Evolutionary conservation across 1,140 invertebrate species (phyloP), one percentile per base, ranked within the genome.

Genomic region (Pogonus chalceus): DNA sequence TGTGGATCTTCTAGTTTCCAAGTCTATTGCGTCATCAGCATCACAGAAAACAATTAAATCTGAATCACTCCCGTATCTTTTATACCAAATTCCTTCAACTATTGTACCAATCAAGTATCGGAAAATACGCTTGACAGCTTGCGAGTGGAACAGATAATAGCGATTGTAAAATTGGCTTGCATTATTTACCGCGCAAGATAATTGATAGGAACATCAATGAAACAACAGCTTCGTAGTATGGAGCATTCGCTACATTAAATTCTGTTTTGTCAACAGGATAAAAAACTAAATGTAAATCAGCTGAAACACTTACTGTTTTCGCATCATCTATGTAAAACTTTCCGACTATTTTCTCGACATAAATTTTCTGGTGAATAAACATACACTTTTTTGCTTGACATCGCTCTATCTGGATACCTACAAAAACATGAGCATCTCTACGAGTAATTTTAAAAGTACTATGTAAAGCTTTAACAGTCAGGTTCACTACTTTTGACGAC

Each of bases 51-150:
- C 63, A 37, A 16, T 23, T 43, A 52, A 52, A 54, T 51, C 57
- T 14, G 26, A 31, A 31, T 54, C 26, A 49, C 20, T n/a, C 20
- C 31, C 23, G 26, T 2, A 35, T 2, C 23, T 54, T 49, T 35
- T 47, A 48, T 35, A 54, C 2, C 47, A 46, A 26, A 48, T 62
- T 54, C 56, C 60, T 10, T 56, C 35, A 51, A 69, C 46, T 4
- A 35, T 56, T 22, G 67, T 74, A 23, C 65, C 69, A 51, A 68
- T 69, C 3, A 76, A 43, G 55, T 76, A 72, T n/a, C 58, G 55
- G 12, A 70, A 57, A 2, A 76, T 61, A 14, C 64, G 50, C 55
- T 74, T 72, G 0, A 67, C 60, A 4, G 58, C 60, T 31, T 31
- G 7, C 14, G 7, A 14, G 14, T 7, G 14, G 14, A 14, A 14